These are phyloP conservation scores for Formicarius rufipectus DNA, from an alignment of 2,113 vertebrate genomes.

Conservation along the genomic window DNA sequence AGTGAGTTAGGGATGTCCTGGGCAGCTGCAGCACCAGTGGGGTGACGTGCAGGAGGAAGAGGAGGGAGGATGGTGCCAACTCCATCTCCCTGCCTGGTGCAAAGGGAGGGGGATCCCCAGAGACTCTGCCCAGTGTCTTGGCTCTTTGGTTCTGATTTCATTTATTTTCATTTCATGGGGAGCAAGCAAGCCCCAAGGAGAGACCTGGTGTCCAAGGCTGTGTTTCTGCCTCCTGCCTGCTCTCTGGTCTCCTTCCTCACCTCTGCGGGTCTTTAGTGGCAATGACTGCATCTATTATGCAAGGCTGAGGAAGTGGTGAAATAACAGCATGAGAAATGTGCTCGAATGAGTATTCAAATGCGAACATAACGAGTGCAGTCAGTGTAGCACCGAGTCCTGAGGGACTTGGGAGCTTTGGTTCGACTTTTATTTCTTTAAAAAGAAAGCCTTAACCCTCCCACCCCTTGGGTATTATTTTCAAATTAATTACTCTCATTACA, in stretches of 20 bases:
- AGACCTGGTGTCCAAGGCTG: neutral
- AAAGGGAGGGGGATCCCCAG: neutral
- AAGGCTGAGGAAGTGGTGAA: conserved; percentile 60
- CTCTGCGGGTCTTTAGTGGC: conserved; percentile 63
- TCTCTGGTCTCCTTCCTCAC: conserved; percentile 19
- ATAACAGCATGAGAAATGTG: conserved; percentile 67
- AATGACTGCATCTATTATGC: conserved; percentile 62
- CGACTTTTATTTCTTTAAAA: conserved; percentile 56
- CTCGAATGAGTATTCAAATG: conserved; percentile 71
- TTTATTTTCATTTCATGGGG: neutral
- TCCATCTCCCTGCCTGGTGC: neutral
- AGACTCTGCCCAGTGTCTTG: neutral
- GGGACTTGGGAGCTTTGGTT: conserved; percentile 56
- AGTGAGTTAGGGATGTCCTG: fast-evolving
- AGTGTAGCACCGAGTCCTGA: conserved; percentile 60
- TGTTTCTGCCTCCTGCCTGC: conserved; percentile 19
- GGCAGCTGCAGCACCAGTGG: neutral
- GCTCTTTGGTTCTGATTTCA: neutral
- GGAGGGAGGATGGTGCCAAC: neutral
- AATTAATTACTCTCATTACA: conserved; percentile 69
- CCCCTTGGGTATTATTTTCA: conserved; percentile 64
- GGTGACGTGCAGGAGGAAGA: neutral
- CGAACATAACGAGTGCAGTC: conserved; percentile 65
- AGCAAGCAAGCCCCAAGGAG: neutral
- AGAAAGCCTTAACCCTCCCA: conserved; percentile 31